phyloP scores from a whole-genome alignment of 2,888 invertebrate species.

The Opisthograptis luteolata region DNA sequence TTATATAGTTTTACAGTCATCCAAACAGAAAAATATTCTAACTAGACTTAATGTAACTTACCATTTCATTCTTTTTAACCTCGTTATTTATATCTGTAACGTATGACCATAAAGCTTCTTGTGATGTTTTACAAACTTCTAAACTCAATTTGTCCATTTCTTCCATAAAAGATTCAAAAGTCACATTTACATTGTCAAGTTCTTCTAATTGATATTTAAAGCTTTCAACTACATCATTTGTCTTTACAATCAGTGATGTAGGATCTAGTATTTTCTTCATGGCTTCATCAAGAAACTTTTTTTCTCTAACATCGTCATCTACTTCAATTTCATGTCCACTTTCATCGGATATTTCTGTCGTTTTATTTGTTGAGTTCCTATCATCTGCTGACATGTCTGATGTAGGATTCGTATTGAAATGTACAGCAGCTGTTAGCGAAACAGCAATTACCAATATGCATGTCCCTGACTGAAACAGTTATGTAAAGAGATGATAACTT shows the following conservation, averaged over 20 bases:
- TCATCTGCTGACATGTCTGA: slow-evolving; percentile 77
- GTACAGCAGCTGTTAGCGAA: slow-evolving; percentile 54
- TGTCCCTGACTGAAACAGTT: slow-evolving; percentile 55
- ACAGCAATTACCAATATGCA: slow-evolving; percentile 50
- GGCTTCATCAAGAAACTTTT: slow-evolving; percentile 71
- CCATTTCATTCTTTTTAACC: slow-evolving; percentile 73
- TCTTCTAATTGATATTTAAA: slow-evolving; percentile 65
- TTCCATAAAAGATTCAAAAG: slow-evolving; percentile 68
- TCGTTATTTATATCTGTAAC: slow-evolving; percentile 73
- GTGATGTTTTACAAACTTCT: slow-evolving; percentile 74
- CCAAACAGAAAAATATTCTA: no score
- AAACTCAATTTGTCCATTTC: slow-evolving; percentile 76
- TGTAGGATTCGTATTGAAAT: slow-evolving; percentile 63
- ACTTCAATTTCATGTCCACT: slow-evolving; percentile 71
- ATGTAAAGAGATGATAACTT: slow-evolving; percentile 2
- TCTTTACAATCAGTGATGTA: slow-evolving; percentile 53
- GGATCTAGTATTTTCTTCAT: slow-evolving; percentile 72
- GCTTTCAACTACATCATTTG: slow-evolving; percentile 55
- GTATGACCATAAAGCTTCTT: slow-evolving; percentile 73
- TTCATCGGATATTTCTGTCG: slow-evolving; percentile 68
- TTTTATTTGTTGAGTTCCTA: slow-evolving; percentile 59
- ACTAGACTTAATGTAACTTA: no score
- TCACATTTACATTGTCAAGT: slow-evolving; percentile 61
- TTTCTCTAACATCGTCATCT: slow-evolving; percentile 69
- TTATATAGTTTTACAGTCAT: background rate